Base-by-base conservation (phyloP, 2,888 invertebrate genomes). In the Andrena marginata region DNA sequence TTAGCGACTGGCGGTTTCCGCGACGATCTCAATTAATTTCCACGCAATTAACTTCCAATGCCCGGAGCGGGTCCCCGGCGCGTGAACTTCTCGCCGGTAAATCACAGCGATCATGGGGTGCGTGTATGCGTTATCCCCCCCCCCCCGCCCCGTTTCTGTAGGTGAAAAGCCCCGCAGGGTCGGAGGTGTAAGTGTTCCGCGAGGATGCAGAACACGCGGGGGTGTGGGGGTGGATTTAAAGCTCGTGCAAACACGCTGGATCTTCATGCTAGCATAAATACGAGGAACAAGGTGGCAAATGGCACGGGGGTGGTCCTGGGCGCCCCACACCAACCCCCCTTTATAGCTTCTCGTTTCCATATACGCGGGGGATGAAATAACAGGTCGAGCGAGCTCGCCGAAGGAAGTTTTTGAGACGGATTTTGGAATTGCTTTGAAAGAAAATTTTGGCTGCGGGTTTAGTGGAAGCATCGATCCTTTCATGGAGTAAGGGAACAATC, bases 221-320 rank as follows among this genome's bases (percentile, higher is more conserved):
- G 60, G 0, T n/a, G 64, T 29, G 13, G 62, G 60, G 75, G 29
- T 70, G 87, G 80, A 84, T 85, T 74, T 84, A 75, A 89, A 82
- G 81, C 84, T 85, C 62, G 80, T 69, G 85, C 77, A 81, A 86
- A 85, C 86, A 88, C 83, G 73, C 26, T 59, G 86, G 86, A 88
- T 87, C 84, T 83, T 76, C 73, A 75, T 64, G 74, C 85, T 78
- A 83, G 85, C 86, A 85, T 86, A 90, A 90, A 89, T 90, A 88
- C 81, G 62, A 72, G 83, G 75, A 85, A 88, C 85, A 87, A 89
- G 89, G 87, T 89, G 89, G 85, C 88, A 90, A 89, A 90, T 84
- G 87, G 86, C 83, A 81, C 73, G 80, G 82, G 89, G 87, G 85
- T 82, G 82, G 77, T 87, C 86, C 79, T 88, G 42, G 42, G 42